Base-by-base conservation (phyloP, 2,797 vertebrate genomes). In the Tangara arthus region DNA sequence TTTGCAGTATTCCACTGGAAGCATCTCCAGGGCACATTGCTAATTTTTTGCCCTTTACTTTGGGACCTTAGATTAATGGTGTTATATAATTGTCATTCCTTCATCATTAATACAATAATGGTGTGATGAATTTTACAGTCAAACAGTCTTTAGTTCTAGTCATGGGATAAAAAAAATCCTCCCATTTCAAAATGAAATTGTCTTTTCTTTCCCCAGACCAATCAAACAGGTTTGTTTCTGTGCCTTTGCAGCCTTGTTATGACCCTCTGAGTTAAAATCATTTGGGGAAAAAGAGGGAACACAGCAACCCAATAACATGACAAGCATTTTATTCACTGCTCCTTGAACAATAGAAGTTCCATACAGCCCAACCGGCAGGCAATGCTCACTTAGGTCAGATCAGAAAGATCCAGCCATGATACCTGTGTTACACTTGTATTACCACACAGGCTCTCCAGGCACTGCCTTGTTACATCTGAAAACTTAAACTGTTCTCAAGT, bases 11-110 rank as follows among this genome's bases (percentile, higher is more conserved):
- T 94, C 42, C 34, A 59, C 53, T 85, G 61, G 71, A 96, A 68
- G 46, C 44, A 68, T 93, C 91, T 84, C 91, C 55, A 35, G 50
- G 89, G 79, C 65, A 78, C 12, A 11, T 81, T 49, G 50, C 72
- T 81, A 83, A 93, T 87, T 85, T 53, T 87, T 92, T 94, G 83
- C 89, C 87, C 71, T 95, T 96, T 87, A 61, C 61, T 87, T 85
- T 83, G 76, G 61, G 89, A 89, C 82, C 47, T 27, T 83, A 65
- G 69, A 81, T 88, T 91, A 81, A 89, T 83, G 57, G 34, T 34
- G 30, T 81, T 89, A 83, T 52, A 49, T 85, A 91, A 91, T 81
- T 85, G 65, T 59, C 55, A 83, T 82, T 92, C 84, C 61, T 91
- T 87, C 82, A 56, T 87, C 55, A 47, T 93, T 87, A 86, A 91